phyloP scores from a whole-genome alignment of 2,888 invertebrate species.

The Agonopterix heracliana region DNA sequence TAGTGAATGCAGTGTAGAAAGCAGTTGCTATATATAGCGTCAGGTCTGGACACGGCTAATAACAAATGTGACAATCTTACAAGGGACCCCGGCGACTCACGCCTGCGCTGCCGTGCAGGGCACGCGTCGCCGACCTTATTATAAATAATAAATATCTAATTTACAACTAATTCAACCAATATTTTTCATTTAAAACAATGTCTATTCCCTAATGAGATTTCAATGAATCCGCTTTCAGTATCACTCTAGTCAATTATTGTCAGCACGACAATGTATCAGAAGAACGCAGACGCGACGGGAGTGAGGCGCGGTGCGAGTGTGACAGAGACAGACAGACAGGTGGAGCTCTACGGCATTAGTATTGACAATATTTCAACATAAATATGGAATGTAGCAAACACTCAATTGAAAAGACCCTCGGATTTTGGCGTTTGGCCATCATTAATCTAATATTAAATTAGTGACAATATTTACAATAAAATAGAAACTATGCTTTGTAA shows the following conservation, averaged over 20 bases:
- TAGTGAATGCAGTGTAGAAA: background rate
- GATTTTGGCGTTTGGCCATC: constrained; percentile 59
- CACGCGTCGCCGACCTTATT: constrained; percentile 30
- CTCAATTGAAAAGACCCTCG: constrained; percentile 70
- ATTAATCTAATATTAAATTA: constrained; percentile 70
- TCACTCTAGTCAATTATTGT: constrained; percentile 51
- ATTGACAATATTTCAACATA: constrained; percentile 73
- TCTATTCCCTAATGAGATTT: constrained; percentile 67
- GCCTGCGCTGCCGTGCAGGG: constrained; percentile 21
- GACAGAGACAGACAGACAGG: background rate
- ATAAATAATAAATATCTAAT: constrained; percentile 64
- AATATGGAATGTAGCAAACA: constrained; percentile 76
- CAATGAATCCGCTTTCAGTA: constrained; percentile 52
- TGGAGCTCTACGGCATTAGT: constrained; percentile 42
- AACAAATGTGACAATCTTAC: constrained; percentile 10
- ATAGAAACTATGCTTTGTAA: constrained; percentile 70
- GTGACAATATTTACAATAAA: constrained; percentile 73
- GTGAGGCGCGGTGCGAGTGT: constrained; percentile 2
- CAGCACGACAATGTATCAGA: constrained; percentile 21
- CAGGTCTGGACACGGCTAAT: constrained; percentile 13
- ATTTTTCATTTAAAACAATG: constrained; percentile 42
- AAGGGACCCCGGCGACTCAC: constrained; percentile 11
- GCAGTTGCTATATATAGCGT: background rate
- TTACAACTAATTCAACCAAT: constrained; percentile 59
- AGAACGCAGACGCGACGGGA: background rate